Evolutionary conservation across 2,888 invertebrate genomes (phyloP).

Genomic region (Drosophila quasianomalipes): DNA sequence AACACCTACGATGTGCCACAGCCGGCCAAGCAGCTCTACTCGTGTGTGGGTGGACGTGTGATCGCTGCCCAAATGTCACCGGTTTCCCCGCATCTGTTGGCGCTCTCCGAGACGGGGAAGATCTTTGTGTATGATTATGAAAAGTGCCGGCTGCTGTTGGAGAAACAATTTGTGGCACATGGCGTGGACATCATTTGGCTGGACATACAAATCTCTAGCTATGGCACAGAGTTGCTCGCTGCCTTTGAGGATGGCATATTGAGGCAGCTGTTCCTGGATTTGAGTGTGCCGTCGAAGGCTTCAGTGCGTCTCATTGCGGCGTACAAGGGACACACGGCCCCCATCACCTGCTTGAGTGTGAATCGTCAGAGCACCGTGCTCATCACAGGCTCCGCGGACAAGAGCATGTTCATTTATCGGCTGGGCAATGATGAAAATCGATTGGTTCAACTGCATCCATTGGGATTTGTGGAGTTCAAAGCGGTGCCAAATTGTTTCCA

Average conservation of each 20-base stretch:
- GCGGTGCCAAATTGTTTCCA: conserved; percentile 88
- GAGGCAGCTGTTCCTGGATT: conserved; percentile 86
- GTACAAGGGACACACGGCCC: conserved; percentile 89
- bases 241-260: conserved; percentile 91
- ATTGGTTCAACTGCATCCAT: conserved; percentile 86
- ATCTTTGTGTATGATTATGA: conserved; percentile 91
- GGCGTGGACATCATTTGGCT: conserved; percentile 90
- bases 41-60: conserved; percentile 92
- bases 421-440: conserved; percentile 84
- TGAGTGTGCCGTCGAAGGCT: conserved; percentile 44
- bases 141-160: conserved; percentile 87
- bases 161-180: conserved; percentile 87
- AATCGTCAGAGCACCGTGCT: conserved; percentile 87
- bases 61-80: conserved; percentile 90
- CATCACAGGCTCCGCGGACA: conserved; percentile 89
- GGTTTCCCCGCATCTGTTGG: conserved; percentile 89
- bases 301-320: conserved; percentile 85
- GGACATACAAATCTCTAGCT: conserved; percentile 88
- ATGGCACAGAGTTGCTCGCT: conserved; percentile 89
- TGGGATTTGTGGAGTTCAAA: conserved; percentile 89
- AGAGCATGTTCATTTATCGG: conserved; percentile 89
- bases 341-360: conserved; percentile 88
- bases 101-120: conserved; percentile 91
- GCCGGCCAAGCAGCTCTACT: conserved; percentile 87
- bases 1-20: conserved; percentile 86